These are phyloP conservation scores for Prionchulus punctatus DNA, from an alignment of 2,888 invertebrate genomes.

Conservation along the genomic window DNA sequence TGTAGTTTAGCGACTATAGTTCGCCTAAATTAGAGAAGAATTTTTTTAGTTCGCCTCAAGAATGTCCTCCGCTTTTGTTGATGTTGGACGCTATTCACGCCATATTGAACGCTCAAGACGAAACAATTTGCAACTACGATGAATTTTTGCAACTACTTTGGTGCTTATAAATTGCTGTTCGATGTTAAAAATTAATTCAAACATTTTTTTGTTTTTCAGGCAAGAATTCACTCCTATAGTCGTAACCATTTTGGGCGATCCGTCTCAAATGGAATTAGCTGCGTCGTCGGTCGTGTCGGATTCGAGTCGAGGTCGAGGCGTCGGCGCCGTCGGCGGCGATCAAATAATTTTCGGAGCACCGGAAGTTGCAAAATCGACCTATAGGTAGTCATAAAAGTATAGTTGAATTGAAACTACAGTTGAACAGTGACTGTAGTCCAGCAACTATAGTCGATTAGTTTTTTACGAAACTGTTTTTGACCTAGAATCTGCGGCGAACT, in stretches of 20 bases:
- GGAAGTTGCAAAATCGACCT: slow-evolving; percentile 37
- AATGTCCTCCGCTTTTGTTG: slow-evolving; percentile 12
- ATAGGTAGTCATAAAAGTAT: slow-evolving; percentile 10
- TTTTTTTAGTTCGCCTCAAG: slow-evolving; percentile 45
- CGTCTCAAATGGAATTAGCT: slow-evolving; percentile 57
- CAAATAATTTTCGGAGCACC: slow-evolving; percentile 49
- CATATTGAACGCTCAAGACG: slow-evolving; percentile 21
- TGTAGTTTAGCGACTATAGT: no score
- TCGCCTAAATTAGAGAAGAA: no score
- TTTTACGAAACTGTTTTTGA: slow-evolving; percentile 2
- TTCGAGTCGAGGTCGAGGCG: slow-evolving; percentile 40
- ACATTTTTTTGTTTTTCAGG: slow-evolving; percentile 39
- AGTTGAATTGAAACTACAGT: no score
- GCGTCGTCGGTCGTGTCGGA: slow-evolving; percentile 43
- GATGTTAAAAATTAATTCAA: background rate
- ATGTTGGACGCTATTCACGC: slow-evolving; percentile 13
- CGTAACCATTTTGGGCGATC: slow-evolving; percentile 70
- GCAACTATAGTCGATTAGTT: background rate
- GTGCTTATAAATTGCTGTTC: slow-evolving; percentile 18
- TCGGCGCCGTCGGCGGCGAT: slow-evolving; percentile 35
- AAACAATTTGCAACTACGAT: slow-evolving; percentile 15
- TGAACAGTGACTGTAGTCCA: no score
- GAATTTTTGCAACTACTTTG: slow-evolving; percentile 33
- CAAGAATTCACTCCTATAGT: slow-evolving; percentile 78
- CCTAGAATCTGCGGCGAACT: slow-evolving; percentile 69